Conservation (phyloP, 2,888 invertebrate genomes). For the Cantharis rufa region DNA sequence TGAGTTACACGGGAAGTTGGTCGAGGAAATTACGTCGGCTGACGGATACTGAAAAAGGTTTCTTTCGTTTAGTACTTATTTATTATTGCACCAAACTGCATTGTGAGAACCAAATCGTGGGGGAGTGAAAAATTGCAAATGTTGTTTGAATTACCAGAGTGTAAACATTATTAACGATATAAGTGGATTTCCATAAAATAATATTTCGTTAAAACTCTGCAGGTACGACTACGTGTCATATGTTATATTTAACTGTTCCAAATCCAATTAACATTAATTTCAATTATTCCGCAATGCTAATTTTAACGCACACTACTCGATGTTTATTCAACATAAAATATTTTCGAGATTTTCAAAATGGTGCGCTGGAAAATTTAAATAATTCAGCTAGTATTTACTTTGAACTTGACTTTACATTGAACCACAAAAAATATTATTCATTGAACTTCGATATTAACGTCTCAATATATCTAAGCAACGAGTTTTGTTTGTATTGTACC, state of each 20-base stretch:
- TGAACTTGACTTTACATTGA: neutral
- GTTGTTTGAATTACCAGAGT: neutral
- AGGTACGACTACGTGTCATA: neutral
- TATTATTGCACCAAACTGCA: neutral
- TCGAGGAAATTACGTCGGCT: neutral
- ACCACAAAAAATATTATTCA: too few species aligned
- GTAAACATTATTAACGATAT: neutral
- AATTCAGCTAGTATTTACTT: neutral
- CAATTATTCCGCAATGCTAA: neutral
- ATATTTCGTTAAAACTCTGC: neutral
- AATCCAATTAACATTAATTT: neutral
- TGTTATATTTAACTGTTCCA: neutral
- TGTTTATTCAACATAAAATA: neutral
- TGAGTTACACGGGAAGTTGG: neutral
- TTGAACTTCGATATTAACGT: neutral
- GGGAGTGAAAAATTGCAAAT: neutral
- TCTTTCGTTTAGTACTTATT: neutral
- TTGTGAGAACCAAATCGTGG: neutral
- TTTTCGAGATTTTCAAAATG: neutral
- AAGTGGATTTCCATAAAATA: neutral
- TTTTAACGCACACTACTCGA: neutral
- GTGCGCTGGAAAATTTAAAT: neutral
- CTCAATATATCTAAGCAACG: neutral
- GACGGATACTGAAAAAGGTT: neutral
- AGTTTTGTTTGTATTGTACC: constrained; percentile 2